Conservation (phyloP, 2,113 vertebrate genomes). For the Pagrus major region DNA sequence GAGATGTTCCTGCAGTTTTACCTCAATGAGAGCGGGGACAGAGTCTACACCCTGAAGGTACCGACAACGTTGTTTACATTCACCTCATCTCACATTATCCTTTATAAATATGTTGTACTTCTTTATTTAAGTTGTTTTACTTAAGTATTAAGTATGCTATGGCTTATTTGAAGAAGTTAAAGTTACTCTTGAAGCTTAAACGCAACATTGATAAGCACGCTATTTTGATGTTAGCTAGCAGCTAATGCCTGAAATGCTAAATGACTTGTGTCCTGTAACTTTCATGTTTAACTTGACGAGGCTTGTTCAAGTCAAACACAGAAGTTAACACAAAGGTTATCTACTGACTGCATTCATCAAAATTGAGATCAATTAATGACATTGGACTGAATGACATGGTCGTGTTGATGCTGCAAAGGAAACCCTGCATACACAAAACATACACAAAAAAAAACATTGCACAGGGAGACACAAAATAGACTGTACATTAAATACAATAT, state of each 20-base stretch:
- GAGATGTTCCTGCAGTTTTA: slow-evolving; percentile 92
- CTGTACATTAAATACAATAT: too few relatives aligned
- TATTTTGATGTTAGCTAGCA: background rate
- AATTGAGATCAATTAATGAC: too few relatives aligned
- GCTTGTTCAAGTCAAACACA: background rate
- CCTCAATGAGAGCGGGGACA: slow-evolving; percentile 85
- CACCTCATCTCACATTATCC: too few relatives aligned
- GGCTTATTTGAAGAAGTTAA: background rate
- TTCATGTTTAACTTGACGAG: background rate
- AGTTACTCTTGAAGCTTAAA: fast-evolving
- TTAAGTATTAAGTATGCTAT: fast-evolving
- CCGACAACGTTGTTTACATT: background rate
- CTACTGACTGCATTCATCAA: too few relatives aligned
- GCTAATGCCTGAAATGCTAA: background rate
- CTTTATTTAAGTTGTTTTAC: too few relatives aligned
- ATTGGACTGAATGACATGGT: too few relatives aligned
- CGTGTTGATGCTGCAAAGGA: too few relatives aligned
- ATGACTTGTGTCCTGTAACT: fast-evolving
- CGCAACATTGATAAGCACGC: background rate
- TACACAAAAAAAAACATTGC: too few relatives aligned
- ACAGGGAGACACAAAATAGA: too few relatives aligned
- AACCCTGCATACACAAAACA: too few relatives aligned
- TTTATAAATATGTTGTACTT: fast-evolving
- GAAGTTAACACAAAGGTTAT: background rate
- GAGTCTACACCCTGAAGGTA: slow-evolving; percentile 93